Conservation (phyloP, 2,888 invertebrate genomes). For the Dendrolimus pini region DNA sequence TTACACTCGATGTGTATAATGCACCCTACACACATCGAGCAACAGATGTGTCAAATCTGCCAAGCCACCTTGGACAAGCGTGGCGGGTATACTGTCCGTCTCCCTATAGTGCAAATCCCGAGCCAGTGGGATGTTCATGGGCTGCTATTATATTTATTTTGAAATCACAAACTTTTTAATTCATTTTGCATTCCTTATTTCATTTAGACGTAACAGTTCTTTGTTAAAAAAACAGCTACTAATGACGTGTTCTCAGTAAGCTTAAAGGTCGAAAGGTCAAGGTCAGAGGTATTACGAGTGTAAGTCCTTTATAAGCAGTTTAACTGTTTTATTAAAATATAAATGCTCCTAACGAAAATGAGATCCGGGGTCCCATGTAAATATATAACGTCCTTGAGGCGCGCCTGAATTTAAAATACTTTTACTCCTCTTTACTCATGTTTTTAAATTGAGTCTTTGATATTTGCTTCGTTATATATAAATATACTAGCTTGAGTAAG, state of each 20-base stretch:
- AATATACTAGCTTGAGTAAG: background rate
- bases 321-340: background rate
- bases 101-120: too few relatives aligned
- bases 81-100: too few relatives aligned
- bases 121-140: too few relatives aligned
- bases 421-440: background rate
- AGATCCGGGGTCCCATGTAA: background rate
- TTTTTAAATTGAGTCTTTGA: background rate
- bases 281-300: background rate
- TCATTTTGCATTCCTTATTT: too few relatives aligned
- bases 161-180: too few relatives aligned
- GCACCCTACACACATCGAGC: too few relatives aligned
- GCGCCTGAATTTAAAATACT: background rate
- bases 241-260: background rate
- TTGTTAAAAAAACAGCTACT: too few relatives aligned
- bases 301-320: background rate
- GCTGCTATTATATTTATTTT: too few relatives aligned
- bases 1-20: too few relatives aligned
- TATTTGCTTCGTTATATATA: background rate
- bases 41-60: too few relatives aligned
- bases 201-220: too few relatives aligned
- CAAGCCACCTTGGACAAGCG: too few relatives aligned
- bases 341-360: background rate
- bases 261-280: background rate
- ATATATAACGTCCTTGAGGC: background rate